These are phyloP conservation scores for Indri indri DNA, from an alignment of 2,113 vertebrate species.

Conservation along the genomic window DNA sequence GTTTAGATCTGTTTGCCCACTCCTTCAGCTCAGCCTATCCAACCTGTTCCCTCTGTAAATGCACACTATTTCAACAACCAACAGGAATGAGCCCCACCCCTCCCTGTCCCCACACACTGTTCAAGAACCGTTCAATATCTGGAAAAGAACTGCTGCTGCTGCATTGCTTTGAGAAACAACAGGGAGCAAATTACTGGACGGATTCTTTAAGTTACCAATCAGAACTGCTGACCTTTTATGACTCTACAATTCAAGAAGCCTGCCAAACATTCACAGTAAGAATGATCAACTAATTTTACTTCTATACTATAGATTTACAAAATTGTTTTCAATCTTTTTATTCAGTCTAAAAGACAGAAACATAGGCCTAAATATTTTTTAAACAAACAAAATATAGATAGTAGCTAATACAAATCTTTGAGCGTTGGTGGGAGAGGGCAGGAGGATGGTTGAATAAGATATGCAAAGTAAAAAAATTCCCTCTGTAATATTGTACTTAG, in stretches of 20 bases:
- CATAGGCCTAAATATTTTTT: background rate
- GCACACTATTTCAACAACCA: constrained; percentile 79
- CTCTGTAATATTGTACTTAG: background rate
- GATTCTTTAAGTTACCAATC: constrained; percentile 83
- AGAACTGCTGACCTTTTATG: constrained; percentile 80
- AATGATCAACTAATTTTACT: constrained; percentile 70
- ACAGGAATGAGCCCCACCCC: constrained; percentile 83
- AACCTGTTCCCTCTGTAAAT: constrained; percentile 80
- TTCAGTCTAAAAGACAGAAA: constrained; percentile 54
- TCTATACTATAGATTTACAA: constrained; percentile 42
- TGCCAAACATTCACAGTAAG: constrained; percentile 79
- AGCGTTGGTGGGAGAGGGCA: background rate
- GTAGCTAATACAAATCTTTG: constrained; percentile 46
- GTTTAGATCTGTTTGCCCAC: constrained; percentile 75
- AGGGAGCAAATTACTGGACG: constrained; percentile 74
- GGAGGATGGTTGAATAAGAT: background rate
- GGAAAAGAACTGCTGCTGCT: constrained; percentile 75
- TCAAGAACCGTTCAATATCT: constrained; percentile 75
- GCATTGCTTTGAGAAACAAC: constrained; percentile 70
- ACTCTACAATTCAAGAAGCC: constrained; percentile 78
- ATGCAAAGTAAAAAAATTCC: background rate
- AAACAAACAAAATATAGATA: constrained; percentile 22
- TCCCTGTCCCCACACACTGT: constrained; percentile 64
- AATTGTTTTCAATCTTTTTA: constrained; percentile 8
- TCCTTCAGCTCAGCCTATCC: constrained; percentile 80